Evolutionary conservation across 2,888 invertebrate genomes (phyloP).

Genomic region (Brachyptera risi): DNA sequence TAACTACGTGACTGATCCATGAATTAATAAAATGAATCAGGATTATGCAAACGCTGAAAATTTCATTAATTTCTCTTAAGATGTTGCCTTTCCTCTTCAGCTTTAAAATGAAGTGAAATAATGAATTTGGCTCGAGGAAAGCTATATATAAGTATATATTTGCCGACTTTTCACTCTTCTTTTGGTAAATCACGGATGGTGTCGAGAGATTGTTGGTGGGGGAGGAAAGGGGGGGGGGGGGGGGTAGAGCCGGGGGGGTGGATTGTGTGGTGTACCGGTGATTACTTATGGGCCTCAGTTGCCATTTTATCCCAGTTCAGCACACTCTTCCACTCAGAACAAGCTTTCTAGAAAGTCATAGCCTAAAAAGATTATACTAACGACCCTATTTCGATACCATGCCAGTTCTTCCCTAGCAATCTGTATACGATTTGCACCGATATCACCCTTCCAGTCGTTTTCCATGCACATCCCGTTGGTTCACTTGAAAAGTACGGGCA

Average conservation of each 20-base stretch:
- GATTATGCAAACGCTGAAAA: constrained; percentile 13
- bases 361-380: constrained; percentile 16
- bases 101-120: constrained; percentile 20
- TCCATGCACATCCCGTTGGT: not conserved
- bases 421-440: too few relatives aligned
- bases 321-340: not conserved
- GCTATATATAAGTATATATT: too few relatives aligned
- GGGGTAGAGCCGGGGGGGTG: too few relatives aligned
- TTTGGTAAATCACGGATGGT: not conserved
- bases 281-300: constrained; percentile 11
- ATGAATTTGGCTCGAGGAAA: constrained; percentile 10
- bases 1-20: constrained; percentile 6
- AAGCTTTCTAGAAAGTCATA: not conserved
- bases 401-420: too few relatives aligned
- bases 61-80: constrained; percentile 20
- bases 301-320: not conserved
- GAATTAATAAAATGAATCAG: constrained; percentile 15
- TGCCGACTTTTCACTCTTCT: not conserved
- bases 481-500: not conserved
- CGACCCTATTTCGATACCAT: constrained; percentile 1
- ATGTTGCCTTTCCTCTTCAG: constrained; percentile 18
- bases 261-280: constrained; percentile 3
- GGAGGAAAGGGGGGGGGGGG: too few relatives aligned
- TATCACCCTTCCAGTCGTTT: too few relatives aligned
- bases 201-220: not conserved